These are phyloP conservation scores for Panonychus citri DNA, from an alignment of 1,140 invertebrate species.

Conservation along the genomic window DNA sequence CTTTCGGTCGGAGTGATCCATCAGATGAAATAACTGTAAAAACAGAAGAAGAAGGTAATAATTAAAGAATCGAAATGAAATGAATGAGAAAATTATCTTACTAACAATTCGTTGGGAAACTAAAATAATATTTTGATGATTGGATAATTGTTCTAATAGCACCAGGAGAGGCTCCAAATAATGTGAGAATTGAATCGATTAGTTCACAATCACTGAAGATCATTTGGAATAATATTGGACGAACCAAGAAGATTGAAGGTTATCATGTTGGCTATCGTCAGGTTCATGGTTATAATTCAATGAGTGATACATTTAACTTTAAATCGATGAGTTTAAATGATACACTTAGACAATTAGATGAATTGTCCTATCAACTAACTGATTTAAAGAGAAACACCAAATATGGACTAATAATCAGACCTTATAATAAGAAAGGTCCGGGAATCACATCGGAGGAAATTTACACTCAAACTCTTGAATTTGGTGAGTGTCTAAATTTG, in stretches of 20 bases:
- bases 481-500: constrained; percentile 1
- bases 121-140: too few relatives aligned
- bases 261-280: constrained; percentile 67
- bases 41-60: constrained; percentile 48
- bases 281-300: constrained; percentile 16
- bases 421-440: constrained; percentile 34
- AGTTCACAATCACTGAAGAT: constrained; percentile 11
- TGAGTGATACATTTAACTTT: constrained; percentile 18
- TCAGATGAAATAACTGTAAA: constrained; percentile 55
- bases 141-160: too few relatives aligned
- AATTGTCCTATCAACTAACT: constrained; percentile 6
- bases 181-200: constrained; percentile 9
- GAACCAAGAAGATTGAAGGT: constrained; percentile 72
- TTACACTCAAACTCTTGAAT: constrained; percentile 18
- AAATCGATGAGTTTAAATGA: constrained; percentile 16
- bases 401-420: constrained; percentile 27
- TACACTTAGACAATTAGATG: constrained; percentile 3
- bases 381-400: constrained; percentile 19
- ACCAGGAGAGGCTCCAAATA: constrained; percentile 10
- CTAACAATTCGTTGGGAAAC: too few relatives aligned
- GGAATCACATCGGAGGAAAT: constrained; percentile 23
- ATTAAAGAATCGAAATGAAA: too few relatives aligned
- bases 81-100: too few relatives aligned
- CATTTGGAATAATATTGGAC: constrained; percentile 45
- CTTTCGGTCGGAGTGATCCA: constrained; percentile 43